These are phyloP conservation scores for Oscheius sp. DNA, from an alignment of 2,888 invertebrate genomes.

Conservation along the genomic window DNA sequence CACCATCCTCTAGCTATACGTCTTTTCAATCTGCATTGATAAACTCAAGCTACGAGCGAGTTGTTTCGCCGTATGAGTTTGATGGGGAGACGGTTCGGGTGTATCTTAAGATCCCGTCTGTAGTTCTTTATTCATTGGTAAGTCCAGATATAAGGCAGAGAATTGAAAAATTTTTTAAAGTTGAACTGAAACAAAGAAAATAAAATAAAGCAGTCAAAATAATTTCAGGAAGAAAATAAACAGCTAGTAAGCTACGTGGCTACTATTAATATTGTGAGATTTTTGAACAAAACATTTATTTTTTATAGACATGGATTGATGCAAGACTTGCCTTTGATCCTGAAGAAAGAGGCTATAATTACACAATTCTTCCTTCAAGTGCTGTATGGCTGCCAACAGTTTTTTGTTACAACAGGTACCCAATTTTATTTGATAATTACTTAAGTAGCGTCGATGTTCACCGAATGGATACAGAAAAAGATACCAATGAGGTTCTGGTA, in stretches of 20 bases:
- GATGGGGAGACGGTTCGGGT: slow-evolving; percentile 16
- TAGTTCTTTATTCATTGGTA: slow-evolving; percentile 14
- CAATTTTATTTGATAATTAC: not conserved
- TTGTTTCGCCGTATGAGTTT: slow-evolving; percentile 2
- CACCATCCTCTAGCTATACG: not conserved
- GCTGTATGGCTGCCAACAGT: slow-evolving; percentile 24
- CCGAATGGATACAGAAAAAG: slow-evolving; percentile 11
- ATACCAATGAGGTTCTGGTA: slow-evolving; percentile 11
- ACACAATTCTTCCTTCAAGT: slow-evolving; percentile 8
- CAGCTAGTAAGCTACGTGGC: slow-evolving; percentile 18
- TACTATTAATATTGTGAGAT: slow-evolving; percentile 7
- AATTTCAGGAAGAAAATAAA: slow-evolving; percentile 20
- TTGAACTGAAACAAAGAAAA: no score
- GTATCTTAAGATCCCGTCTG: not conserved
- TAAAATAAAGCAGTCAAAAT: not conserved
- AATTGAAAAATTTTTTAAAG: no score
- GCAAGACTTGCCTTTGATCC: slow-evolving; percentile 15
- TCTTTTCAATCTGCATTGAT: not conserved
- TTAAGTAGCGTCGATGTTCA: slow-evolving; percentile 1
- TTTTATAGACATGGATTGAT: slow-evolving; percentile 9
- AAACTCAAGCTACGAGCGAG: slow-evolving; percentile 20
- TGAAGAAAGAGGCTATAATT: slow-evolving; percentile 9
- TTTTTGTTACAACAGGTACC: slow-evolving; percentile 23
- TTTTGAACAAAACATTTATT: no score
- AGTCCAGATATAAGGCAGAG: not conserved